Percentiles rank a stretch among this genome's conserved stretches.
Conservation (phyloP, 2,888 invertebrate genomes). For the Adineta ricciae region DNA sequence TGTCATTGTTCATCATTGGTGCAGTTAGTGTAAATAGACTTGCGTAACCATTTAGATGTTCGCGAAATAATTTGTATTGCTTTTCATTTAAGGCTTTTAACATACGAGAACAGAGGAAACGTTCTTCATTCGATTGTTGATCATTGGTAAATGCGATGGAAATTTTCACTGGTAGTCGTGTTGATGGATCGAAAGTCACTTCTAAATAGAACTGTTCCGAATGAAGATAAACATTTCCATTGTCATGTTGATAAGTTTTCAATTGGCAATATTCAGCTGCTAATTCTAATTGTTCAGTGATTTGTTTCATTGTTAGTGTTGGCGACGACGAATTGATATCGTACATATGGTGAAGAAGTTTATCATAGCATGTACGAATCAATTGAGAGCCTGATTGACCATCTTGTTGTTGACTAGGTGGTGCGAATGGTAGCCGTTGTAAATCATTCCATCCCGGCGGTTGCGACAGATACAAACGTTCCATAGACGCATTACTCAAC, state of each 20-base stretch:
- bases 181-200: background rate
- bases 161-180: background rate
- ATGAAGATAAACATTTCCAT: background rate
- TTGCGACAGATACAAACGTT: background rate
- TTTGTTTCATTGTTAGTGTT: background rate
- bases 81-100: background rate
- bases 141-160: background rate
- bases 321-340: background rate
- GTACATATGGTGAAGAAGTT: background rate
- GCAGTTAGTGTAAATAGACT: background rate
- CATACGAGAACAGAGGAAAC: background rate
- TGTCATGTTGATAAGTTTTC: background rate
- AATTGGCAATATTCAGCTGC: slow-evolving; percentile 6
- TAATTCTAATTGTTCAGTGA: slow-evolving; percentile 11
- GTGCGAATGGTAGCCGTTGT: background rate
- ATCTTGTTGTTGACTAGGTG: background rate
- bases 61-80: background rate
- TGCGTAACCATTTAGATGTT: slow-evolving; percentile 16
- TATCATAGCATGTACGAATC: background rate
- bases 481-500: slow-evolving; percentile 2
- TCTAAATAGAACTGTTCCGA: background rate
- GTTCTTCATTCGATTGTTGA: background rate
- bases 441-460: background rate
- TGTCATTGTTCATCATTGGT: background rate
- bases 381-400: background rate